Base-by-base conservation (phyloP, 2,113 vertebrate species). In the Amazona guildingii region DNA sequence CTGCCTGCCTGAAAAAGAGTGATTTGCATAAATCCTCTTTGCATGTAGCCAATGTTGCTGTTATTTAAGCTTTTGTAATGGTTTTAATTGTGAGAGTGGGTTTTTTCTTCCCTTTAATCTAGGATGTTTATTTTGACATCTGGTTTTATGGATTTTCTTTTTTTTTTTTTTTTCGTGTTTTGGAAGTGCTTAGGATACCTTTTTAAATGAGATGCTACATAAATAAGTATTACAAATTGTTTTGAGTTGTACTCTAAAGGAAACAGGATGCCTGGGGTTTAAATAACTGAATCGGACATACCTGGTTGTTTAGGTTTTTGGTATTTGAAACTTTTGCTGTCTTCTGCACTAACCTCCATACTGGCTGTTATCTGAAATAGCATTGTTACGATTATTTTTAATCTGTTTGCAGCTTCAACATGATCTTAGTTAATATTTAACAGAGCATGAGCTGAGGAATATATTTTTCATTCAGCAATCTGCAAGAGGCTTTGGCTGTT, bases 91-190 rank as follows among this genome's bases (percentile, higher is more conserved):
- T 46, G 57, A 59, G 33, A 14, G 17, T 28, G 64, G 27, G 4
- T 0, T 3, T 13, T 12, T 55, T 33, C 52, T 6, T 2, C 1
- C 7, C 67, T 92, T 76, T 85, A 67, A 90, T 93, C 21, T 66
- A 31, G 66, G 84, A 73, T 80, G 48, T 83, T 95, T 95, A 61
- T 67, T 94, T 95, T 86, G 41, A 86, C 81, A 92, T 95, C 86
- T 97, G 86, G 16, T 57, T 92, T 55, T 41, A 19, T 28, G 39
- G 27, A 16, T 18, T 72, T 70, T 28, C 54, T 25, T 62, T 59
- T 13, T 5, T 61, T 21, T 39, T 64, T 23, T 5, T 61, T 21
- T 39, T 64, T 23, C 19, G 1, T 43, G 52, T 35, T 89, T 73
- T 55, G 37, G 46, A 85, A 84, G 20, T 59, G 28, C 54, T 91